Percentiles rank a stretch among this genome's conserved stretches.
Evolutionary conservation across 2,888 invertebrate species (phyloP).

Genomic region (Julus scandinavius): DNA sequence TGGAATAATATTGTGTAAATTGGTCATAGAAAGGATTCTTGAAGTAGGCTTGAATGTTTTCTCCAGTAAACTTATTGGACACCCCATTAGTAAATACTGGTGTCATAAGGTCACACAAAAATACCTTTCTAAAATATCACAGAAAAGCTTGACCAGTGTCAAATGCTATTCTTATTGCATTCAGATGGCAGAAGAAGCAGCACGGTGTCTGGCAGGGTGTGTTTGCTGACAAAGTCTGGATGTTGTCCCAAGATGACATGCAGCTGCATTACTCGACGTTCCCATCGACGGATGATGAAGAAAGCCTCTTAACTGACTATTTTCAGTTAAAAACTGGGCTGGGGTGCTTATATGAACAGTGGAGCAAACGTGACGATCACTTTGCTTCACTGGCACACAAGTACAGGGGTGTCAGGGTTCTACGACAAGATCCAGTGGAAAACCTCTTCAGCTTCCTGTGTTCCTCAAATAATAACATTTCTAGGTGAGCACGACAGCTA

Average conservation of each 20-base stretch:
- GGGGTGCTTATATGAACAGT: conserved; percentile 76
- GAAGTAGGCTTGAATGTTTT: too few relatives aligned
- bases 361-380: conserved; percentile 79
- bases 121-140: too few relatives aligned
- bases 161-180: background rate
- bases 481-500: conserved; percentile 71
- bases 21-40: too few relatives aligned
- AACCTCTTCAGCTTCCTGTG: conserved; percentile 96
- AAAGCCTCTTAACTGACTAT: conserved; percentile 74
- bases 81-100: too few relatives aligned
- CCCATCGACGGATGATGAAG: conserved; percentile 59
- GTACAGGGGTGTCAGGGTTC: conserved; percentile 87
- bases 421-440: conserved; percentile 90
- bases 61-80: too few relatives aligned
- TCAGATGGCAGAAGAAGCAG: conserved; percentile 39
- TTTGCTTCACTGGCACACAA: conserved; percentile 75
- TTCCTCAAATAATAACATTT: conserved; percentile 96
- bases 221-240: conserved; percentile 47
- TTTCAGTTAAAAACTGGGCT: conserved; percentile 81
- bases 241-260: conserved; percentile 69
- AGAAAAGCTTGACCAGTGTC: too few relatives aligned
- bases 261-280: conserved; percentile 73
- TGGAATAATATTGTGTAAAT: too few relatives aligned
- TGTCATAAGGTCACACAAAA: too few relatives aligned
- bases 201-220: conserved; percentile 45